Conservation (phyloP, 2,113 vertebrate genomes). For the Chunga burmeisteri region DNA sequence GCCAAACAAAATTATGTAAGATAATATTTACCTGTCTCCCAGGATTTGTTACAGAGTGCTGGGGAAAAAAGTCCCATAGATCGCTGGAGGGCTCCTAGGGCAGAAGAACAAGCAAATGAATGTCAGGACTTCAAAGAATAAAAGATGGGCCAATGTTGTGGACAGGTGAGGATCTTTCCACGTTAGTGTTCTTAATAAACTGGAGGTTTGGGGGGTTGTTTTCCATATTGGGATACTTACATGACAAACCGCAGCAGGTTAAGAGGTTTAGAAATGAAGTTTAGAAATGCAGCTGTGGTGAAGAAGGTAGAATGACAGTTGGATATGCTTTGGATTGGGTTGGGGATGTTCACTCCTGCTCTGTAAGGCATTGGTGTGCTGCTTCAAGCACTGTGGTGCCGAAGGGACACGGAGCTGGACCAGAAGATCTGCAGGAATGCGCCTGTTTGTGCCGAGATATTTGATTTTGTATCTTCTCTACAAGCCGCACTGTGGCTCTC, state of each 20-base stretch:
- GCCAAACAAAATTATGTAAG: background rate
- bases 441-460: background rate
- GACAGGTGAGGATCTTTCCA: background rate
- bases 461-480: background rate
- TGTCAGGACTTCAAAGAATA: background rate
- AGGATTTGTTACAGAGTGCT: background rate
- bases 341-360: background rate
- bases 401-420: background rate
- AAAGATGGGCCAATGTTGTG: background rate
- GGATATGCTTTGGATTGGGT: background rate
- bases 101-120: background rate
- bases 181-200: background rate
- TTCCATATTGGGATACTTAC: background rate
- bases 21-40: background rate
- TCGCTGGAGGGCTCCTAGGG: background rate
- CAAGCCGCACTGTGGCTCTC: background rate
- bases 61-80: background rate
- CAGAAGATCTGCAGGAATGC: accelerated
- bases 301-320: background rate
- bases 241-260: background rate
- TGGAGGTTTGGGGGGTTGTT: background rate
- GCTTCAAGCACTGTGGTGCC: background rate
- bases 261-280: background rate
- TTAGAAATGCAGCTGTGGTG: background rate
- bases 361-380: background rate